These are phyloP conservation scores for Leptinotarsa rubiginosa DNA, from an alignment of 2,888 invertebrate genomes.

Conservation along the genomic window DNA sequence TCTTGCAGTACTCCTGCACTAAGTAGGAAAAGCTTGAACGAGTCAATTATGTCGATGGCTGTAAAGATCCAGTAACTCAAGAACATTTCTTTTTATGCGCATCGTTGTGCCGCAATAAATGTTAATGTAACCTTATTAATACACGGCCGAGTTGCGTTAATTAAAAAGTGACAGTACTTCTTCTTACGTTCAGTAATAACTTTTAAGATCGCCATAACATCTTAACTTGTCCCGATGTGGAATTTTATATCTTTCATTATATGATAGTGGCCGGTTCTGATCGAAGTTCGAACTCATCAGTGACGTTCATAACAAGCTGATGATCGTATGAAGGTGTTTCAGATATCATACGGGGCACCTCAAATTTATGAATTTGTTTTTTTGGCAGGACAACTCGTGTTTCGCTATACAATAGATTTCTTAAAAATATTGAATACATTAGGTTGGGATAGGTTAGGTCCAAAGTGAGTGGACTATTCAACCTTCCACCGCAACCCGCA, in stretches of 20 bases:
- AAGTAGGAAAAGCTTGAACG: constrained; percentile 19
- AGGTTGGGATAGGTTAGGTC: no score
- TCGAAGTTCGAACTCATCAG: constrained; percentile 20
- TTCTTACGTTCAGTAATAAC: constrained; percentile 17
- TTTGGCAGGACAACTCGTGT: no score
- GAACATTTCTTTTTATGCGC: constrained; percentile 19
- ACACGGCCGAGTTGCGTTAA: constrained; percentile 28
- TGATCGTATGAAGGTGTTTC: neutral
- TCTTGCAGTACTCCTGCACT: neutral
- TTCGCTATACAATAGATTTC: no score
- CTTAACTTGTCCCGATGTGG: constrained; percentile 22
- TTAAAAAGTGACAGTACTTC: constrained; percentile 32
- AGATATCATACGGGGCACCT: neutral
- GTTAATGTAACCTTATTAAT: constrained; percentile 27
- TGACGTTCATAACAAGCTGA: neutral
- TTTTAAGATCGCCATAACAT: constrained; percentile 25
- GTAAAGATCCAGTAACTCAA: constrained; percentile 21
- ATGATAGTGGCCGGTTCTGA: constrained; percentile 17
- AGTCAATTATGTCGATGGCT: constrained; percentile 29
- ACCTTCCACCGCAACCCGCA: no score
- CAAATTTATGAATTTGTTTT: no score
- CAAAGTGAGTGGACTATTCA: no score
- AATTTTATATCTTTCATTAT: constrained; percentile 19
- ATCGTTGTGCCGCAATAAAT: constrained; percentile 27
- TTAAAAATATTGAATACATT: no score